Evolutionary conservation across 2,888 invertebrate species (phyloP), one percentile per base, ranked within the genome.

Genomic region (Leistus spinibarbis): DNA sequence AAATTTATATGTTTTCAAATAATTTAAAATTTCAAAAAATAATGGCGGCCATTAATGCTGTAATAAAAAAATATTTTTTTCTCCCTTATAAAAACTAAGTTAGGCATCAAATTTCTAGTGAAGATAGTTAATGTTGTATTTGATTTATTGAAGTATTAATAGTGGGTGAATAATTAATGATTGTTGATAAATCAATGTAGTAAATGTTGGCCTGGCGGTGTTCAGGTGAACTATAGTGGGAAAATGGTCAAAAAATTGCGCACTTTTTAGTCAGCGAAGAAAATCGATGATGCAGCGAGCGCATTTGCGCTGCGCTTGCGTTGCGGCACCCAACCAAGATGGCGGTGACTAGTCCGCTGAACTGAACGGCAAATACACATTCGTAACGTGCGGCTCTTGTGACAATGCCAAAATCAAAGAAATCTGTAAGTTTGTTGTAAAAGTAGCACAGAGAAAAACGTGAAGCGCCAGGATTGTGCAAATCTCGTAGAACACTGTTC

Each of bases 381-480:
- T 40, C 13, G 7, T 40, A 40, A 40, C 22, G 60, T 57, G 24
- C 65, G 20, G n/a, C 1, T 19, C 22, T 24, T 60, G 54, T 40
- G 27, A 82, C 80, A 82, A 86, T 86, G 86, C 85, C 85, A 81
- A 85, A 85, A 80, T 82, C 84, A 77, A 84, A 83, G 80, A 85
- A 83, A 82, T 79, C 83, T 79, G 86, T 86, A 84, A 85, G 86
- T 85, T 78, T 73, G 76, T 77, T 80, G 72, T 78, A 76, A 67
- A 67, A 68, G 69, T 76, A 71, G n/a, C 10, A 22, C 7, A 23
- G 24, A 22, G 53, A 22, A 22, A 22, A 19, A 17, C 54, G 10
- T 27, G 54, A 23, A 66, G 27, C 19, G n/a, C n/a, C 54, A 72
- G 62, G 54, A 66, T 75, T 54, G 17, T 19, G n/a, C 22, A 16